phyloP scores from a whole-genome alignment of 2,797 vertebrate species.

The Mycteria americana region DNA sequence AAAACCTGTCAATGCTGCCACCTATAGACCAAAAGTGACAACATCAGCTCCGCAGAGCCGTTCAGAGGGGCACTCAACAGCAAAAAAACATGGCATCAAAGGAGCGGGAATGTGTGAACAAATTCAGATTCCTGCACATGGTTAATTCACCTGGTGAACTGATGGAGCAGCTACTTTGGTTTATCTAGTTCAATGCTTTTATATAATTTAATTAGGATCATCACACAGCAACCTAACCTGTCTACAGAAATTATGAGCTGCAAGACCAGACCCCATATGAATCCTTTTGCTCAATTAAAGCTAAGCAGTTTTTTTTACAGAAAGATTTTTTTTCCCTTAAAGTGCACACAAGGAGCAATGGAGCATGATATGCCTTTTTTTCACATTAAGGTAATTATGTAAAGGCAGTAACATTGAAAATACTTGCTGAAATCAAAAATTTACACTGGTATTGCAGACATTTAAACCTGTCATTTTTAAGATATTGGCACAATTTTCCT shows the following conservation, averaged over 20 bases:
- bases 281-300: constrained; percentile 75
- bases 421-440: constrained; percentile 67
- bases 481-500: constrained; percentile 60
- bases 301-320: constrained; percentile 44
- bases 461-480: constrained; percentile 70
- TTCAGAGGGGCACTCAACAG: not conserved
- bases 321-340: constrained; percentile 22
- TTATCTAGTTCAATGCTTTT: constrained; percentile 55
- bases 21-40: constrained; percentile 53
- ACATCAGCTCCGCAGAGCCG: not conserved
- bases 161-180: constrained; percentile 38
- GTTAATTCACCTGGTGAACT: constrained; percentile 46
- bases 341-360: constrained; percentile 59
- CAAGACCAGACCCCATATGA: constrained; percentile 61
- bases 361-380: constrained; percentile 53
- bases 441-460: constrained; percentile 47
- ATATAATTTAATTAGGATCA: constrained; percentile 73
- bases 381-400: constrained; percentile 65
- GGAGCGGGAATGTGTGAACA: not conserved
- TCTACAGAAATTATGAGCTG: constrained; percentile 67
- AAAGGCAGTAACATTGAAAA: constrained; percentile 64
- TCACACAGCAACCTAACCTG: constrained; percentile 58
- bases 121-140: not conserved
- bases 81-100: not conserved
- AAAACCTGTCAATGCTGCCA: constrained; percentile 80